Evolutionary conservation across 2,797 vertebrate species (phyloP), one percentile per base, ranked within the genome.

Genomic region (Pygocentrus nattereri): DNA sequence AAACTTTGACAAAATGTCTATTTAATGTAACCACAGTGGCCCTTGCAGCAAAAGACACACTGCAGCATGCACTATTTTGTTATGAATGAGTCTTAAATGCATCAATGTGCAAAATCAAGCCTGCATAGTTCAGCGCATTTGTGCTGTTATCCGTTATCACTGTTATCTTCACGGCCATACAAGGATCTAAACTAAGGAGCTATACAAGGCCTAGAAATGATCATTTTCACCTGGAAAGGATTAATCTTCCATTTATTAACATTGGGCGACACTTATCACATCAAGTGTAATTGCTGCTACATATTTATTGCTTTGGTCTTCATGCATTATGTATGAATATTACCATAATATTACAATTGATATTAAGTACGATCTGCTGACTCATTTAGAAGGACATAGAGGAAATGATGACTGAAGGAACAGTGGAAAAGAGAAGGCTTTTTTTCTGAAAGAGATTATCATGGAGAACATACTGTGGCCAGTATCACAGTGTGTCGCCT

Each of bases 321-420:
- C 81, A 85, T 81, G 56, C 78, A 83, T 83, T 78, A 80, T 80
- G 73, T 23, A 85, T 16, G 10, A 44, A 72, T 34, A 81, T 83
- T 81, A 78, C 11, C 81, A 72, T 75, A 81, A 83, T 59, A 31
- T 58, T 27, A 61, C 52, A 56, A 78, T 56, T 47, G 76, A 67
- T 58, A 79, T 38, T 10, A 62, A 83, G 19, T 52, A 82, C 64
- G 19, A 54, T 69, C 70, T 50, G 23, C 58, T 50, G 50, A 27
- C 49, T 71, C 19, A 34, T 21, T 27, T 34, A 31, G 18, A 56
- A 73, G 31, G 19, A 58, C 41, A 59, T 19, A 16, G 44, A 73
- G 25, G 34, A 73, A 64, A 64, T 34, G 56, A 70, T 30, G 12
- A 61, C 75, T 59, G 27, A 15, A 65, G 54, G 47, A 21, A 30